Conservation (phyloP, 2,888 invertebrate genomes). For the Agonopterix heracliana region DNA sequence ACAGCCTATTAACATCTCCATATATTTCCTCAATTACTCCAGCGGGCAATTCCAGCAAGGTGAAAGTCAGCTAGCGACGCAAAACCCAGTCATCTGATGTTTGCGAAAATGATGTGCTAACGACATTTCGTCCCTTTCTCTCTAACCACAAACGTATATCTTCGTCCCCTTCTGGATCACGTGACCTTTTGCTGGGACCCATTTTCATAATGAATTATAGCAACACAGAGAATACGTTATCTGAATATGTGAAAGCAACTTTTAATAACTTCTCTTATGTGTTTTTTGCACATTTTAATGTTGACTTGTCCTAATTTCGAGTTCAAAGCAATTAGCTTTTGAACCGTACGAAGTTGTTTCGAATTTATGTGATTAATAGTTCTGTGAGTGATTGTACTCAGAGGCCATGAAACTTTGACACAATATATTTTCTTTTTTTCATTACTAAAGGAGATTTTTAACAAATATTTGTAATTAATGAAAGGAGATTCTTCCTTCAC, state of each 20-base stretch:
- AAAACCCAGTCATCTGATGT: slow-evolving; percentile 55
- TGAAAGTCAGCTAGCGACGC: slow-evolving; percentile 38
- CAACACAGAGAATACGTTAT: slow-evolving; percentile 9
- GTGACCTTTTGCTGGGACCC: slow-evolving; percentile 22
- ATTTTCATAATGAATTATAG: slow-evolving; percentile 18
- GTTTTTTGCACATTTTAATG: background rate
- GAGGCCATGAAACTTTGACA: too few relatives aligned
- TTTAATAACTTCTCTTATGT: background rate
- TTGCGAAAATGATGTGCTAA: slow-evolving; percentile 48
- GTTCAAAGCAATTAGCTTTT: background rate
- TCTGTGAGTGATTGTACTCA: too few relatives aligned
- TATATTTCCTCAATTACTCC: slow-evolving; percentile 37
- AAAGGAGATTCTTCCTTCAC: too few relatives aligned
- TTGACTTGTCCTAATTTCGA: background rate
- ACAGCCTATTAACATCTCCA: slow-evolving; percentile 21
- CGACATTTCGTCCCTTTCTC: slow-evolving; percentile 7
- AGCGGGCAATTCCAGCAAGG: slow-evolving; percentile 45
- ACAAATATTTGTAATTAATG: too few relatives aligned
- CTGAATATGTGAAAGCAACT: background rate
- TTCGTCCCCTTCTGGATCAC: slow-evolving; percentile 13
- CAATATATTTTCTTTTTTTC: too few relatives aligned
- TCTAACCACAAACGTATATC: slow-evolving; percentile 7
- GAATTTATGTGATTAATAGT: too few relatives aligned
- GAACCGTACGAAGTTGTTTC: background rate
- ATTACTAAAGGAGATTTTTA: too few relatives aligned